phyloP scores from a whole-genome alignment of 2,797 vertebrate genomes.

The Rhinatrema bivittatum region DNA sequence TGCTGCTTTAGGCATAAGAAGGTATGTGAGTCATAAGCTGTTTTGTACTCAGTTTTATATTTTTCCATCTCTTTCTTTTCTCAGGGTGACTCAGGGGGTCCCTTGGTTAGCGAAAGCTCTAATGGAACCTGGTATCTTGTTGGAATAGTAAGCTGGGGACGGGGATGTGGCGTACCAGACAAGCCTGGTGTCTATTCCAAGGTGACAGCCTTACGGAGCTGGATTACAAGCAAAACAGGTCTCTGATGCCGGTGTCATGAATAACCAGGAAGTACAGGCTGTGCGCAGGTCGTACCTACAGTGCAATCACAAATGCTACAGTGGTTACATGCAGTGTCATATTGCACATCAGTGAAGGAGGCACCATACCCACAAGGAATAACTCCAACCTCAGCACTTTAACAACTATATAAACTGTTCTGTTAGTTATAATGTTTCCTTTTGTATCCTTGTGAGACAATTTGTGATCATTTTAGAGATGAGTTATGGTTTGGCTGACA shows the following conservation, averaged over 20 bases:
- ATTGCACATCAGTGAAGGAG: no score
- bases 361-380: no score
- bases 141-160: conserved; percentile 63
- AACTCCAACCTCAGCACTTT: no score
- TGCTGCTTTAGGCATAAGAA: no score
- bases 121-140: conserved; percentile 59
- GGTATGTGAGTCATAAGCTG: no score
- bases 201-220: conserved; percentile 52
- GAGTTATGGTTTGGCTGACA: no score
- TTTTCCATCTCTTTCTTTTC: conserved; percentile 15
- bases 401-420: no score
- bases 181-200: conserved; percentile 59
- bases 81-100: conserved; percentile 65
- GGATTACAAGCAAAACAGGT: conserved; percentile 53
- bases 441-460: no score
- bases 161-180: conserved; percentile 49
- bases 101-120: conserved; percentile 48
- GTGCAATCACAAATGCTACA: conserved; percentile 6
- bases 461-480: no score
- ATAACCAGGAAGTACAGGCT: conserved; percentile 2
- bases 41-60: no score
- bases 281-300: neutral
- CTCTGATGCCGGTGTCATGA: conserved; percentile 31
- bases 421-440: no score
- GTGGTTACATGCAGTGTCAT: no score